Conservation (phyloP, 2,113 vertebrate species). For the Charadrius vociferus region DNA sequence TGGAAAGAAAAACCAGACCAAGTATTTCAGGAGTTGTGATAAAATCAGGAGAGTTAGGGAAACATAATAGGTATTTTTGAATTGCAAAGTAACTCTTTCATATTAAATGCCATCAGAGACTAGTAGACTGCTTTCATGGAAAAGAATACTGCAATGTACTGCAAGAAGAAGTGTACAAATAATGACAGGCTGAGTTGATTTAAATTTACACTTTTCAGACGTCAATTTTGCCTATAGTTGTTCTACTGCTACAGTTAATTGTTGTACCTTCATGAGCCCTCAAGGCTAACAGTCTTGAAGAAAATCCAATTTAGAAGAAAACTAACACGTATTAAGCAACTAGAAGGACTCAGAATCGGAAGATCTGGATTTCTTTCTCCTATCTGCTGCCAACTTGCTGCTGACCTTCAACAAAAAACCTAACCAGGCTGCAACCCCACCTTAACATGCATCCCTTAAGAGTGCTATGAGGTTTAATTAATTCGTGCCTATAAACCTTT, state of each 20-base stretch:
- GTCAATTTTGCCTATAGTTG: background rate
- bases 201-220: background rate
- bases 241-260: background rate
- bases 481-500: background rate
- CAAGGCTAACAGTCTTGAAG: background rate
- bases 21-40: background rate
- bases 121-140: background rate
- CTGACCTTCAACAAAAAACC: conserved; percentile 1
- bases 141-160: background rate
- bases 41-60: background rate
- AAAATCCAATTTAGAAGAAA: conserved; percentile 15
- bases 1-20: background rate
- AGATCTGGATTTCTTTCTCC: background rate
- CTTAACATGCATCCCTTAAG: background rate
- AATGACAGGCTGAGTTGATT: background rate
- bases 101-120: conserved; percentile 53
- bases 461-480: background rate
- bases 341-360: background rate
- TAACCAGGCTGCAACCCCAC: background rate
- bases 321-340: background rate
- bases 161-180: background rate
- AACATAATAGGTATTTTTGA: conserved; percentile 13
- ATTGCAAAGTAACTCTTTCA: conserved; percentile 52
- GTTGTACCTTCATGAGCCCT: background rate
- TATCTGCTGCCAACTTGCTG: background rate